Conservation (phyloP, 2,888 invertebrate genomes). For the Alviniconcha strummeri region DNA sequence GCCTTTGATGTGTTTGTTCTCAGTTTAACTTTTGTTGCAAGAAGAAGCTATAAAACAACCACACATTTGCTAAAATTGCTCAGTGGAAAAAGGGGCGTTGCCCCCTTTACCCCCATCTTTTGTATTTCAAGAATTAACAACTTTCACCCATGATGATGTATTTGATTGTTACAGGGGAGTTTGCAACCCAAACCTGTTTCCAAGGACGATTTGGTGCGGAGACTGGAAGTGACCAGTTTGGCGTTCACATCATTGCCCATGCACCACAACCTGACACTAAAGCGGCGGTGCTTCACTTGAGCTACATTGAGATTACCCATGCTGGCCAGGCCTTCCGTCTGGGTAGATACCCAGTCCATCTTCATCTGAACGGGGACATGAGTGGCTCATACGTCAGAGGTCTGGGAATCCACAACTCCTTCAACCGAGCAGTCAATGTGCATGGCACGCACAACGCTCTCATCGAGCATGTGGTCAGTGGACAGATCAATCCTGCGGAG, state of each 20-base stretch:
- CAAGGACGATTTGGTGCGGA: slow-evolving; percentile 69
- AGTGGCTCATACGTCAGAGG: slow-evolving; percentile 59
- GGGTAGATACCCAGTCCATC: slow-evolving; percentile 68
- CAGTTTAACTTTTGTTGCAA: too few species aligned
- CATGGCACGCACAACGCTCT: slow-evolving; percentile 53
- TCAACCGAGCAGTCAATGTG: slow-evolving; percentile 67
- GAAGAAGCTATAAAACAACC: too few species aligned
- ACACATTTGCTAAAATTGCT: too few species aligned
- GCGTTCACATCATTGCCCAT: slow-evolving; percentile 61
- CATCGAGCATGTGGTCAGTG: slow-evolving; percentile 47
- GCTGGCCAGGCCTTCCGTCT: slow-evolving; percentile 66
- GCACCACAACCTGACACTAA: slow-evolving; percentile 37
- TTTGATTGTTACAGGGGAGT: slow-evolving; percentile 59
- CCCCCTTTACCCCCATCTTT: too few species aligned
- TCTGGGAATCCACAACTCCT: slow-evolving; percentile 59
- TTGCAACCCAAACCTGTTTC: slow-evolving; percentile 70
- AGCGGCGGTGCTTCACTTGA: slow-evolving; percentile 43
- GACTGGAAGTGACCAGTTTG: slow-evolving; percentile 62
- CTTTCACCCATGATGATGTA: too few species aligned
- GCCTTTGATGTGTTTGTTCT: too few species aligned
- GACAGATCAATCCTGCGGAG: too few species aligned
- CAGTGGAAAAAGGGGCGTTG: too few species aligned
- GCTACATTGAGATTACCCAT: slow-evolving; percentile 52
- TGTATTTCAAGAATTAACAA: too few species aligned
- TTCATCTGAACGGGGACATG: slow-evolving; percentile 65